Base-by-base conservation (phyloP, 1,140 invertebrate species). In the Chironomus striatipennis region DNA sequence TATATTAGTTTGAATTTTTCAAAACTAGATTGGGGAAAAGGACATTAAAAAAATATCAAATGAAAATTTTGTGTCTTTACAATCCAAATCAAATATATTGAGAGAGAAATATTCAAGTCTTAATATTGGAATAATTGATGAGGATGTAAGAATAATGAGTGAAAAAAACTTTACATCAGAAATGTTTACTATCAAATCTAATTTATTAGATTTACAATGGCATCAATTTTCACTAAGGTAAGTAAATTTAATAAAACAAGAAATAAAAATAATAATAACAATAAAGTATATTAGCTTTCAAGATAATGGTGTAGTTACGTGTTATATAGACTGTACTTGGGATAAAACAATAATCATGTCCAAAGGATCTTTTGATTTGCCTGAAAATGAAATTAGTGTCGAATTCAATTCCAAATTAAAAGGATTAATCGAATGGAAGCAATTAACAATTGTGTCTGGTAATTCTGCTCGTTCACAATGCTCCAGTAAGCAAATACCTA, bases 171-270 rank as follows among this genome's bases (percentile, higher is more conserved):
- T 17, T 18, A 18, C 65, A 70, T 70, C 65, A 10, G 65, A 70
- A 70, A 70, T 70, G 65, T 70, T 70, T 70, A 10, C 65, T 6
- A 18, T 70, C 65, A 70, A 70, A 70, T 70, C 18, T 2, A 70
- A 20, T 20, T 70, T 70, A 70, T 70, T 70, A 6, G 65, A 70
- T 70, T 18, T 70, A 17, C 17, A 21, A 10, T 70, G 65, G 65
- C 65, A 70, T 70, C 65, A 70, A 17, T 18, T 70, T 70, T 15
- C 65, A 21, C 20, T 70, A 8, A 70, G 65, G 65, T 67, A 8
- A 67, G n/a, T 67, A 17, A 17, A 17, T 67, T 20, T 7, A 20
- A 17, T 20, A 10, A 17, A 67, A 67, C n/a, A n/a, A n/a, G n/a
- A n/a, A n/a, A n/a, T n/a, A n/a, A n/a, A n/a, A n/a, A n/a, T n/a